Evolutionary conservation across 2,888 invertebrate species (phyloP).

Genomic region (Hirtodrosophila cameraria): DNA sequence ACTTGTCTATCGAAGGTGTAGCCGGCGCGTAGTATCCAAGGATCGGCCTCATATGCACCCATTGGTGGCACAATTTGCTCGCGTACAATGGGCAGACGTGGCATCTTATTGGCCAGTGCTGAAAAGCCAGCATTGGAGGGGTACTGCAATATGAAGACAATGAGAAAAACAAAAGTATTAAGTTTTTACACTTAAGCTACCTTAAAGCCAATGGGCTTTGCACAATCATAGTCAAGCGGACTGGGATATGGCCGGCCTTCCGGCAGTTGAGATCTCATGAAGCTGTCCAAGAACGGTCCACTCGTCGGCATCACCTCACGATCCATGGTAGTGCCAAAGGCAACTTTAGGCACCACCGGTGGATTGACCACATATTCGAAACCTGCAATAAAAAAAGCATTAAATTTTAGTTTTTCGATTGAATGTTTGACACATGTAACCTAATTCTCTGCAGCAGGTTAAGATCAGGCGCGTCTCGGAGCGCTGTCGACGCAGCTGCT

Average conservation of each 20-base stretch:
- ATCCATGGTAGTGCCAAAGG: conserved; percentile 85
- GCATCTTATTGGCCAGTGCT: conserved; percentile 72
- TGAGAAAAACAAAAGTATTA: not conserved
- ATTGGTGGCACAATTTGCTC: conserved; percentile 66
- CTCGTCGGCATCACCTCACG: conserved; percentile 84
- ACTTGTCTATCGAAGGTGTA: conserved; percentile 74
- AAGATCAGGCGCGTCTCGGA: conserved; percentile 72
- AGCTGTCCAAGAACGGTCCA: conserved; percentile 84
- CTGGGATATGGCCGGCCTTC: conserved; percentile 76
- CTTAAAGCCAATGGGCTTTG: conserved; percentile 63
- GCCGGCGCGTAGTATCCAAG: conserved; percentile 26
- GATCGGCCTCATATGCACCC: conserved; percentile 71
- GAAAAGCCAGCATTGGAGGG: conserved; percentile 79
- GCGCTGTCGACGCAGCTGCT: conserved; percentile 66
- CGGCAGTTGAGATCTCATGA: conserved; percentile 84
- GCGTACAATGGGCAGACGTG: conserved; percentile 55
- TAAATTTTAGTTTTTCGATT: not conserved
- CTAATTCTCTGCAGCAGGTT: conserved; percentile 56
- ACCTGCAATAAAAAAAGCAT: conserved; percentile 78
- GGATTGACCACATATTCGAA: conserved; percentile 86
- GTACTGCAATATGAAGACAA: conserved; percentile 54
- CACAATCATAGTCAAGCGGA: conserved; percentile 67
- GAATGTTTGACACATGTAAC: conserved; percentile 29
- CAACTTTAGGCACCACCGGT: conserved; percentile 84
- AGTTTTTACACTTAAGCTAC: conserved; percentile 38